These are phyloP conservation scores for Poecilia latipinna DNA, from an alignment of 2,113 vertebrate genomes.

Conservation along the genomic window DNA sequence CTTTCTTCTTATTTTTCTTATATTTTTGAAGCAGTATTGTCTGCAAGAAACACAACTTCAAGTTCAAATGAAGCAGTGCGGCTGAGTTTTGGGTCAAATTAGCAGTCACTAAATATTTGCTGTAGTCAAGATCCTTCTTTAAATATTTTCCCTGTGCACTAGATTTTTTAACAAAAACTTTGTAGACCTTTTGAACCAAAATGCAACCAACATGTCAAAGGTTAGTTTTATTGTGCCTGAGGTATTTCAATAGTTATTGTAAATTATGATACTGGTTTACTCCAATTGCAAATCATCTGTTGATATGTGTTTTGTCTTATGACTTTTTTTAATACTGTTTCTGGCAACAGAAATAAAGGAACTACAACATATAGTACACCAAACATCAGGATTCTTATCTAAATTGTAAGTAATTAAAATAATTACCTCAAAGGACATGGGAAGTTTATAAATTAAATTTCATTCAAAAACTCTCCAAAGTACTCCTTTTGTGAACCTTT, in stretches of 20 bases:
- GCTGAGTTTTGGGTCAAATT: not conserved
- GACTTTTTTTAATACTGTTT: not conserved
- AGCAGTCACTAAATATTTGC: slow-evolving; percentile 1
- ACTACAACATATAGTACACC: not conserved
- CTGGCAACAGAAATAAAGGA: not conserved
- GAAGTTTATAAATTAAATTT: slow-evolving; percentile 38
- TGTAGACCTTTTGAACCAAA: too few relatives aligned
- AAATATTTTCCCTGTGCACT: not conserved
- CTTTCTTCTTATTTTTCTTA: slow-evolving; percentile 3
- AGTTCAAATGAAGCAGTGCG: not conserved
- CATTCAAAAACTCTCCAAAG: slow-evolving; percentile 5
- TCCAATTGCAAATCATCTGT: too few relatives aligned
- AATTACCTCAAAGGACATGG: slow-evolving; percentile 27
- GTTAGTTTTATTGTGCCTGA: too few relatives aligned
- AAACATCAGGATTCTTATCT: slow-evolving; percentile 17
- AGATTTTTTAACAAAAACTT: not conserved
- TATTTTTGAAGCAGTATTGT: not conserved
- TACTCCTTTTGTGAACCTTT: slow-evolving; percentile 16
- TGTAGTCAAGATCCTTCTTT: not conserved
- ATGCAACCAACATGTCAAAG: too few relatives aligned
- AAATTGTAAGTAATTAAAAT: slow-evolving; percentile 38
- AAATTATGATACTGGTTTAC: too few relatives aligned
- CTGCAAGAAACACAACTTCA: slow-evolving; percentile 1
- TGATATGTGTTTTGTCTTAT: too few relatives aligned
- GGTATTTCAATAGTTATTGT: too few relatives aligned